Conservation (phyloP, 1,140 invertebrate species). For the Lasioglossum albipes region DNA sequence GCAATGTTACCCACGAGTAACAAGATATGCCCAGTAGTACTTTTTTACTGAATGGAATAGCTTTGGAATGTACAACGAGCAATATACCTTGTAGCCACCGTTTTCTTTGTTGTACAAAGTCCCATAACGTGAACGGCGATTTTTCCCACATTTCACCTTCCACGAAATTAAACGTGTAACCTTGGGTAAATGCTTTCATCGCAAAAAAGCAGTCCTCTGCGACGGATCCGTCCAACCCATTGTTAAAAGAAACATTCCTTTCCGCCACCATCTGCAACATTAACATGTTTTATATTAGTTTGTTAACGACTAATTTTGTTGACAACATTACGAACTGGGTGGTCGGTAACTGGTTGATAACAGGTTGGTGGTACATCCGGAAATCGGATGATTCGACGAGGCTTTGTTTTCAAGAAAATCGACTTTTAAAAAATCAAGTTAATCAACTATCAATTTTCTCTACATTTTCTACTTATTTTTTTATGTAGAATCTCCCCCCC, state of each 20-base stretch:
- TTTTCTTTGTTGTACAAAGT: conserved; percentile 97
- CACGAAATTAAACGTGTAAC: conserved; percentile 94
- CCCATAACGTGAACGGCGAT: conserved; percentile 95
- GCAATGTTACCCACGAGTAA: conserved; percentile 97
- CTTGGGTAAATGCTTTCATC: conserved; percentile 93
- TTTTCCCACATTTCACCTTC: conserved; percentile 99
- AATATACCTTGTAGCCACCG: conserved; percentile 98
- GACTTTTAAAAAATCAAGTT: no score
- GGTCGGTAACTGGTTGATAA: no score
- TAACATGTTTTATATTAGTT: conserved; percentile 1
- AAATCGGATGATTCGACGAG: no score
- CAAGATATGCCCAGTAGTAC: conserved; percentile 92
- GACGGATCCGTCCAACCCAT: conserved; percentile 96
- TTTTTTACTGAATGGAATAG: conserved; percentile 91
- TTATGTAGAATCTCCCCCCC: no score
- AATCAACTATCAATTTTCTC: no score
- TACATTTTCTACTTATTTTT: no score
- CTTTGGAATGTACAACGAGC: conserved; percentile 93
- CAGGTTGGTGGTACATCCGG: no score
- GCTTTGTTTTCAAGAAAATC: no score
- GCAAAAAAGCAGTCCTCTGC: conserved; percentile 98
- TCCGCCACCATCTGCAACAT: conserved; percentile 89
- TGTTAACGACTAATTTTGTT: neutral
- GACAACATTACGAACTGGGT: no score
- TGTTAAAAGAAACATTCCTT: conserved; percentile 95